Evolutionary conservation across 2,113 vertebrate genomes (phyloP).

Genomic region (Labrus mixtus): DNA sequence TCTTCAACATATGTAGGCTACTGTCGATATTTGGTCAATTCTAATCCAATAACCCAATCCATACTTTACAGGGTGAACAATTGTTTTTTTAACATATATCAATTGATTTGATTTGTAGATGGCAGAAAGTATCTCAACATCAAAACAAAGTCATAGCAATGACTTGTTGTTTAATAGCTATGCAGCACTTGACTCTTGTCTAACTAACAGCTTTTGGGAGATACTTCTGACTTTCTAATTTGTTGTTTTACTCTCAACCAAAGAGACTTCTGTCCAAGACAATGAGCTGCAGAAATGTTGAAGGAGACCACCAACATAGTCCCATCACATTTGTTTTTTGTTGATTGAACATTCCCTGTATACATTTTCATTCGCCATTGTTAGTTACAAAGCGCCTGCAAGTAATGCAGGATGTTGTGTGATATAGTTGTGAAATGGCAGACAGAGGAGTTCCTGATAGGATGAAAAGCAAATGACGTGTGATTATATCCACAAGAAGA

Average conservation of each 20-base stretch:
- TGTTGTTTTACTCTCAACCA: background rate
- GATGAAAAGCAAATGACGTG: no score
- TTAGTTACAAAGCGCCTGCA: background rate
- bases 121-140: background rate
- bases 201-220: background rate
- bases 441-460: background rate
- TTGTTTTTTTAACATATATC: no score
- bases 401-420: background rate
- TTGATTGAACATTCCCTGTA: background rate
- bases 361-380: background rate
- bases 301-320: background rate
- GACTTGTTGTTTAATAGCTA: background rate
- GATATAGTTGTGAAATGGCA: background rate
- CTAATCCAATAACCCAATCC: background rate
- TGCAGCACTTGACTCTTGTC: no score
- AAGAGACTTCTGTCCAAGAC: background rate
- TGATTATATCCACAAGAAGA: slow-evolving; percentile 12
- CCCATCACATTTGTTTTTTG: background rate
- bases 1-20: background rate
- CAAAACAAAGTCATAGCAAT: background rate
- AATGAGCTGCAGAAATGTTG: slow-evolving; percentile 7
- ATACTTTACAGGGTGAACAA: background rate
- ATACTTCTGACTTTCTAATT: background rate
- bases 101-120: background rate
- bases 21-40: background rate